phyloP scores from a whole-genome alignment of 2,113 vertebrate species.

The Saguinus midas region DNA sequence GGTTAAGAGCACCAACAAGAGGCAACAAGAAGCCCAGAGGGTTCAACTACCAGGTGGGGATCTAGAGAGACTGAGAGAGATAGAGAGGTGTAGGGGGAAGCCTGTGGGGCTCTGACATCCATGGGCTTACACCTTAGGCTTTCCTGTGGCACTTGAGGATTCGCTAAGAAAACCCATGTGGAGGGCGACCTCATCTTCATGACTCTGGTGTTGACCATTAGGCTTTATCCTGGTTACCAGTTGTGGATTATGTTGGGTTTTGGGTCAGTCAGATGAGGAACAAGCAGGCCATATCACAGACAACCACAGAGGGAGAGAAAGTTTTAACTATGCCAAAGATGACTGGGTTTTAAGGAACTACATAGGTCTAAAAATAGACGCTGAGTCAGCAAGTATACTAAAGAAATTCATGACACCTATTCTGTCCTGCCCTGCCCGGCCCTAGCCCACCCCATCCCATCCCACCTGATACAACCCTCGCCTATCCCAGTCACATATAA shows the following conservation, averaged over 20 bases:
- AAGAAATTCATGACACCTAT: not conserved
- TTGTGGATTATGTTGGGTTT: not conserved
- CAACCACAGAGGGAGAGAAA: not conserved
- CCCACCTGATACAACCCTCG: not conserved
- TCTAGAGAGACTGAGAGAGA: not conserved
- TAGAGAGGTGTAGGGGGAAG: fast-evolving
- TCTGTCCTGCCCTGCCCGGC: no score
- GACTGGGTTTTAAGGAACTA: not conserved
- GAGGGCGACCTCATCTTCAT: not conserved
- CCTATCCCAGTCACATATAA: not conserved
- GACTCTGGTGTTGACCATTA: not conserved
- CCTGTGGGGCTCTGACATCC: not conserved
- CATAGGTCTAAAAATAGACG: not conserved
- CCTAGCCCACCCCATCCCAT: no score
- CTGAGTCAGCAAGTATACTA: not conserved
- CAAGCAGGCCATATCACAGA: not conserved
- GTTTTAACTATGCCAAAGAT: not conserved
- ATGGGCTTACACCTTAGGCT: not conserved
- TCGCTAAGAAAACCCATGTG: not conserved
- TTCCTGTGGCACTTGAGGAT: not conserved
- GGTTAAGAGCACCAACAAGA: not conserved
- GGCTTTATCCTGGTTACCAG: not conserved
- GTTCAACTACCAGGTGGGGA: no score
- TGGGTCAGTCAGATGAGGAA: not conserved
- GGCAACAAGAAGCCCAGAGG: not conserved